Base-by-base conservation (phyloP, 2,888 invertebrate species). In the Eupithecia abbreviata region DNA sequence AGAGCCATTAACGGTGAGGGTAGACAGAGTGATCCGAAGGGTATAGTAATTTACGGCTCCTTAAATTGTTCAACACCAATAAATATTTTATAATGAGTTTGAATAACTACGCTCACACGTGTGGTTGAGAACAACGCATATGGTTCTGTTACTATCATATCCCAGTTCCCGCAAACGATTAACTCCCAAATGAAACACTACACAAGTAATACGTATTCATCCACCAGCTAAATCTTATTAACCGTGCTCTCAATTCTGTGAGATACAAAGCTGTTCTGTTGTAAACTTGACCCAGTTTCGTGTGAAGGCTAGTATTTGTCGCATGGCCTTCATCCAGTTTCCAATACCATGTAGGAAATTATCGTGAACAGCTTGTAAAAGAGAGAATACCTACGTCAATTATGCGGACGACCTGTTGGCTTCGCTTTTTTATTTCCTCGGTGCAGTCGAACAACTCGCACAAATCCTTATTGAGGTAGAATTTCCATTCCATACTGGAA, bases 201-300 rank as follows among this genome's bases (percentile, higher is more conserved):
- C 30, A 30, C 30, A 30, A 30, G 30, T 30, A 30, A 30, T 30
- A 80, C 73, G 77, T 80, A 78, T 77, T 79, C 75, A 80, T 79
- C 77, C 76, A 71, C 79, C 74, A 58, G 74, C 30, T 62, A 62
- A 30, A 79, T 79, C 77, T 79, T 78, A 81, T 79, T 79, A 80
- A 79, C 78, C 49, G 51, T 66, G 74, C 69, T n/a, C 73, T 76
- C 72, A 73, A 73, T 74, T 78, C 73, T 76, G 75, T 80, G 79
- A 78, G 79, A 80, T 77, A 81, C 80, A 81, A 81, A 83, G 81
- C 82, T 82, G 79, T 80, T 79, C 79, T 80, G 80, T 77, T 81
- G 77, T 85, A 87, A 88, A 88, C 89, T 89, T 89, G 89, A 88
- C 89, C 88, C 76, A 87, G 81, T 84, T 89, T 77, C 73, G 69